Base-by-base conservation (phyloP, 1,140 invertebrate species). In the Globodera rostochiensis region DNA sequence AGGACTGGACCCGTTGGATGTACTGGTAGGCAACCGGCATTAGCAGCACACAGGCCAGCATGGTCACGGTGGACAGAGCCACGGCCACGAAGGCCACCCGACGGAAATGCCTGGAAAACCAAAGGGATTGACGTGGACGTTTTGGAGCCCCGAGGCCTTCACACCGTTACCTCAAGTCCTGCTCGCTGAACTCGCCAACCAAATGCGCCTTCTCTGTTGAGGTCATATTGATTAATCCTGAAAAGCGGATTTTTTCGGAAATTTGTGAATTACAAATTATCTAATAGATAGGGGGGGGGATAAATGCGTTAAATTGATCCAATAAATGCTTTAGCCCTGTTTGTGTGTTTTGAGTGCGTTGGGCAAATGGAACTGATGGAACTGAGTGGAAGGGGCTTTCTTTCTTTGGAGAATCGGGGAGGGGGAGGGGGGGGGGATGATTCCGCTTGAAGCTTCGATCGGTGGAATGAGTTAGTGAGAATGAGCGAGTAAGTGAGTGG, bases 21-120 rank as follows among this genome's bases (percentile, higher is more conserved):
- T 89, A 86, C 73, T 90, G 88, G 80, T 90, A 90, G 46, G 85
- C 82, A 11, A 89, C 78, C 50, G 88, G 88, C 73, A 90, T 69
- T 19, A 88, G 21, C 13, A 89, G 78, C 19, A 90, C 84, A 77
- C 86, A 90, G 1, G 84, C 82, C 47, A 89, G 74, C 84, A 89
- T 90, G 21, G 88, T 89, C 36, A 88, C 85, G 6, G 88, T 89
- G 25, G 88, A 89, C 49, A 89, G 76, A 11, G 87, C 88, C 47
- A 89, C 88, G 3, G 88, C 87, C 6, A 87, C 78, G 75, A 89
- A 89, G 15, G 88, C 88, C 19, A 86, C 80, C 6, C 84, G 70
- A 15, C 85, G 83, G 75, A 86, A 86, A 60, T 86, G 85, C 49
- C 83, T 78, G 36, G 13, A 46, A 77, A 21, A 5, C 15, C n/a